These are phyloP conservation scores for Uloborus diversus DNA, from an alignment of 1,140 invertebrate species.

Conservation along the genomic window DNA sequence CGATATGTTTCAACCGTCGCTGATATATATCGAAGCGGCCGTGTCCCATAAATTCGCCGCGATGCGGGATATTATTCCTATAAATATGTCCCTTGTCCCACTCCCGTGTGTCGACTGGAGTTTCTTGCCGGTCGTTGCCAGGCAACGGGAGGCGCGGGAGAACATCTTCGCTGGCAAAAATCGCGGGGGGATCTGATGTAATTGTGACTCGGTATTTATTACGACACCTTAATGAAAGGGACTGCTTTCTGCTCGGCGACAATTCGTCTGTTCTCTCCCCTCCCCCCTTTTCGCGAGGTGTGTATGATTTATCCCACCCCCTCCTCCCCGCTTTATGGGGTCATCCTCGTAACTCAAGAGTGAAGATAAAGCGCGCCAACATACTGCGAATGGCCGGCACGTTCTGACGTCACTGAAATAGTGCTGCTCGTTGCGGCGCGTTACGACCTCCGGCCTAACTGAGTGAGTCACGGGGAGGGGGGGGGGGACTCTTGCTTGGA, in stretches of 20 bases:
- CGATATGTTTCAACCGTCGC: constrained; percentile 55
- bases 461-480: too few species aligned
- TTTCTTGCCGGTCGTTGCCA: constrained; percentile 45
- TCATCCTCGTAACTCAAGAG: constrained; percentile 44
- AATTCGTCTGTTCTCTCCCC: constrained; percentile 40
- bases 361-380: constrained; percentile 33
- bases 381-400: constrained; percentile 33
- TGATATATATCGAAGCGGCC: constrained; percentile 54
- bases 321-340: constrained; percentile 47
- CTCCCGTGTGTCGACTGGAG: constrained; percentile 45
- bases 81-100: constrained; percentile 55
- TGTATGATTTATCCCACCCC: constrained; percentile 44
- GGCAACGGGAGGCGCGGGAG: constrained; percentile 43
- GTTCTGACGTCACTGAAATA: constrained; percentile 15
- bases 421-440: too few species aligned
- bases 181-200: constrained; percentile 31
- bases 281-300: not conserved
- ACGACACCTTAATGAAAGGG: constrained; percentile 57
- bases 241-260: constrained; percentile 13
- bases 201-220: constrained; percentile 56
- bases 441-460: too few species aligned
- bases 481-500: too few species aligned
- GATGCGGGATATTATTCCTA: constrained; percentile 56
- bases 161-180: constrained; percentile 7
- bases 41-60: constrained; percentile 50